phyloP scores from a whole-genome alignment of 92 coral and sea anemone species.

The Actinernus sp. region DNA sequence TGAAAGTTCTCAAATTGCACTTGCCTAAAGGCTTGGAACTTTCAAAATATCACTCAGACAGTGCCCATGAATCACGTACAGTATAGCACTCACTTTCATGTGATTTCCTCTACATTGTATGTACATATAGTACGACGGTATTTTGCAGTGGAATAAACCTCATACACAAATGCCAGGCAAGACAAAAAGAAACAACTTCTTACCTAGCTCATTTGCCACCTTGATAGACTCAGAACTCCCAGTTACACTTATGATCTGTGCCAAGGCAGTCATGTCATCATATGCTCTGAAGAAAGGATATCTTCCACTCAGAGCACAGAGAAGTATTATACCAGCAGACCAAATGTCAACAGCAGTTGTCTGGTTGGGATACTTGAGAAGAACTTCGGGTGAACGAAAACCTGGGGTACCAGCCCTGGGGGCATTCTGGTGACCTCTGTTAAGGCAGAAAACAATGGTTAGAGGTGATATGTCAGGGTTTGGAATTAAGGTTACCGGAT shows the following conservation, averaged over 20 bases:
- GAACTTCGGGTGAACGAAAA: conserved; percentile 97
- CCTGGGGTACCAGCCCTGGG: conserved; percentile 99
- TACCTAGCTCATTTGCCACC: conserved; percentile 72
- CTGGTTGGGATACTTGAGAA: conserved; percentile 89
- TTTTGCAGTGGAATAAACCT: no score
- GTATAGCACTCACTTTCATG: no score
- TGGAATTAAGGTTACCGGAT: no score
- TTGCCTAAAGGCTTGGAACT: no score
- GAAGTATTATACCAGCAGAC: conserved; percentile 95
- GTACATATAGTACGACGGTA: no score
- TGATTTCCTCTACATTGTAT: no score
- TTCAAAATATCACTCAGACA: no score
- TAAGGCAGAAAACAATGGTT: no score
- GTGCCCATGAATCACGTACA: no score
- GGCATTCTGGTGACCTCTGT: conserved; percentile 91
- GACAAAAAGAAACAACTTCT: not conserved
- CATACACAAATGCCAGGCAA: not conserved
- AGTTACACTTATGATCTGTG: conserved; percentile 86
- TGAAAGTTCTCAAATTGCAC: no score
- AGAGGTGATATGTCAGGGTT: no score
- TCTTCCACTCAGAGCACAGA: conserved; percentile 91
- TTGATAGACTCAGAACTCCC: conserved; percentile 80
- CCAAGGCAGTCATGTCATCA: conserved; percentile 95
- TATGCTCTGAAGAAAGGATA: conserved; percentile 95
- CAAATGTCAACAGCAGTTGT: conserved; percentile 96